These are phyloP conservation scores for Tenthredo notha DNA, from an alignment of 2,888 invertebrate species.

Conservation along the genomic window DNA sequence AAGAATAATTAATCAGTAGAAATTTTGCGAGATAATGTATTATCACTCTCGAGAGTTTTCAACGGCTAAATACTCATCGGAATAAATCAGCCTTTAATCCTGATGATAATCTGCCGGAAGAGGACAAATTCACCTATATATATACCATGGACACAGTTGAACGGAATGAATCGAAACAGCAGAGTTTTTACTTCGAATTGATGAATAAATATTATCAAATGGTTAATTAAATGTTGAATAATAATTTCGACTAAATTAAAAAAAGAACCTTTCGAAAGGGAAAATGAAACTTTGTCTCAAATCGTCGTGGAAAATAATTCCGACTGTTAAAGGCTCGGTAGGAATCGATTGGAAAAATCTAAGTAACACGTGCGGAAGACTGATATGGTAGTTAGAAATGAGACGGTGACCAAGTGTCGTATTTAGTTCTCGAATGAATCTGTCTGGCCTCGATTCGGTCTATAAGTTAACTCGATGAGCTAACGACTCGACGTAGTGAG, in stretches of 20 bases:
- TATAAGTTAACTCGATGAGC: neutral
- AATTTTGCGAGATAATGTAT: neutral
- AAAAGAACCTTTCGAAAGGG: neutral
- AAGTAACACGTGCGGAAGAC: conserved; percentile 30
- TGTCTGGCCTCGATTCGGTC: conserved; percentile 30
- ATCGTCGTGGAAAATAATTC: neutral
- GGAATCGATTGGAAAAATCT: neutral
- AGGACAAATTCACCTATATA: neutral
- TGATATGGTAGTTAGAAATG: conserved; percentile 35
- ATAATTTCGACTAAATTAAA: neutral
- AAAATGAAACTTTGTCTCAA: neutral
- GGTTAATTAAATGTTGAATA: conserved; percentile 8
- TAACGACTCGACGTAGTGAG: neutral
- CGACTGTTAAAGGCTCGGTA: neutral
- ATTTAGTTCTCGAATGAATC: conserved; percentile 27
- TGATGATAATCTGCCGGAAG: neutral
- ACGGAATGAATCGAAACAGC: neutral
- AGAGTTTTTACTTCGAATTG: neutral
- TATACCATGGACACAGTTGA: neutral
- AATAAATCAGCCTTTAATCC: conserved; percentile 6
- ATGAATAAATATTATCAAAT: neutral
- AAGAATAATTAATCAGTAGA: neutral
- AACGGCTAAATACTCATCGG: neutral
- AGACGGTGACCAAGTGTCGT: conserved; percentile 46
- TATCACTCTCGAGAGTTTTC: neutral